phyloP scores from a whole-genome alignment of 2,113 vertebrate species.

The Setophaga petechia region DNA sequence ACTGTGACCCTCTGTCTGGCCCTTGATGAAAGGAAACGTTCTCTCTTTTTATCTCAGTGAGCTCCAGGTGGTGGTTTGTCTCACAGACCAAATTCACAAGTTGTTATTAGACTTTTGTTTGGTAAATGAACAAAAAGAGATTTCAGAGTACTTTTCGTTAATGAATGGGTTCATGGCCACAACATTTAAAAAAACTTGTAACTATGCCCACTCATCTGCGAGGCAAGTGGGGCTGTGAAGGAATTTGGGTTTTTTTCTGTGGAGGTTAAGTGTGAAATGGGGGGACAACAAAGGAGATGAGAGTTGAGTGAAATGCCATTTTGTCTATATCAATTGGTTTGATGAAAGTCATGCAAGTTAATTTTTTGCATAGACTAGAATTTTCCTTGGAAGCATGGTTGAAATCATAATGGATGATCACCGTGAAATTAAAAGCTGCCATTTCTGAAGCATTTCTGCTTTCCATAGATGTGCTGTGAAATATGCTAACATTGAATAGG shows the following conservation, averaged over 20 bases:
- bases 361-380: neutral
- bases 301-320: neutral
- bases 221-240: accelerated
- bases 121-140: neutral
- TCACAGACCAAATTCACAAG: neutral
- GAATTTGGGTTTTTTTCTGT: neutral
- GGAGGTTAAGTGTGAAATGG: neutral
- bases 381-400: neutral
- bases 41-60: neutral
- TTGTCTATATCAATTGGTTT: neutral
- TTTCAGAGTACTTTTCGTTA: neutral
- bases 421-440: neutral
- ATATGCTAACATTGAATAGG: neutral
- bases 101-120: neutral
- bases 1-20: neutral
- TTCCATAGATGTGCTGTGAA: neutral
- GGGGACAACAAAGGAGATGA: neutral
- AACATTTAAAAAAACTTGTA: neutral
- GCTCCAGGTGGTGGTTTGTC: neutral
- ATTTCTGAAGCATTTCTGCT: neutral
- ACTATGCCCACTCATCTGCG: neutral
- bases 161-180: neutral
- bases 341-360: neutral
- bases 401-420: neutral
- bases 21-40: neutral